Base-by-base conservation (phyloP, 2,113 vertebrate species). In the Campylomormyrus numenius region DNA sequence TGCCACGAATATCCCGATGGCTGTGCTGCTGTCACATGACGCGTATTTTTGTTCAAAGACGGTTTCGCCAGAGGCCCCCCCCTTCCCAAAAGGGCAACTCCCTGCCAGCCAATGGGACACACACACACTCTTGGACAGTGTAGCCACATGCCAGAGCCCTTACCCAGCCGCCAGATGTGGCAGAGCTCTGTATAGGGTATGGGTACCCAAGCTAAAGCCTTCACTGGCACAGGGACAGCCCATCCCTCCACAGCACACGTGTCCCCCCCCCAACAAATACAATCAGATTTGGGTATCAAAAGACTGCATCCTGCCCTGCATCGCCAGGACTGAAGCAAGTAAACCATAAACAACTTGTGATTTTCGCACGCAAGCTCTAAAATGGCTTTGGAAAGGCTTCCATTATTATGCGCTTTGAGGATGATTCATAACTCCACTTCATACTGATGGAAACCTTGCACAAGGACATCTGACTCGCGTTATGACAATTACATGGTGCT, bases 1-100 rank as follows among this genome's bases (percentile, higher is more conserved):
- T 80, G 90, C 85, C 80, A 90, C 87, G 70, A 89, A 92, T 91
- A 46, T 87, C 91, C 90, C 88, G 85, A 88, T 88, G 46, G 52
- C 42, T 77, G 88, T 92, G 90, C 86, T 31, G 56, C 88, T 31
- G 90, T 93, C 91, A 93, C 92, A 93, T 93, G 91, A 92, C 49
- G 48, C 24, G 3, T 24, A 49, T 45, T 85, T 80, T 19, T 39
- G 39, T 80, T 80, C 17, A 80, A 80, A 42, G 31, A 17, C 35
- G 0, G 21, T 42, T 42, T 80, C 1, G 74, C 35, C 15, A 70
- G 31, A 42, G 15, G 35, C 35, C 15, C 74, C 70, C 31, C 31
- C 15, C 74, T 19, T 42, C 74, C 74, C 31, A 80, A 80, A 39
- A 39, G 27, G 70, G 35, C 56, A 77, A 39, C 5, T 35, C 70